phyloP scores from a whole-genome alignment of 2,888 invertebrate species.

The Choreutis nemorana region DNA sequence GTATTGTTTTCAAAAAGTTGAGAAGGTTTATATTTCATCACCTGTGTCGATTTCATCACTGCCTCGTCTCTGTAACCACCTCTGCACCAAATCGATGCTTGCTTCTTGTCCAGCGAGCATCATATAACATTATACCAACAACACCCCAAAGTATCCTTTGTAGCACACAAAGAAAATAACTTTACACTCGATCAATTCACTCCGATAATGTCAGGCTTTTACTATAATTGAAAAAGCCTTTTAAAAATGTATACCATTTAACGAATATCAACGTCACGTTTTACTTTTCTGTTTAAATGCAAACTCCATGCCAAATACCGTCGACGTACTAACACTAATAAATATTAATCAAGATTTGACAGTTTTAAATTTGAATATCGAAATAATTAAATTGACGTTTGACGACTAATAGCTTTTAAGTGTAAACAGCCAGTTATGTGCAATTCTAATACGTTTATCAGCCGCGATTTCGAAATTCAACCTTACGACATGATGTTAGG shows the following conservation, averaged over 20 bases:
- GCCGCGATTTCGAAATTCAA: slow-evolving; percentile 19
- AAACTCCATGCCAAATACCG: too few relatives aligned
- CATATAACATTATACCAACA: slow-evolving; percentile 26
- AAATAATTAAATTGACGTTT: slow-evolving; percentile 56
- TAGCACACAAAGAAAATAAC: slow-evolving; percentile 9
- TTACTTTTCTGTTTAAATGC: too few relatives aligned
- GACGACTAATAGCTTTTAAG: slow-evolving; percentile 38
- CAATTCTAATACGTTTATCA: slow-evolving; percentile 30
- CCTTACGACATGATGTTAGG: slow-evolving; percentile 26
- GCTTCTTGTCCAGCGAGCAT: slow-evolving; percentile 59
- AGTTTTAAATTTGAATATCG: slow-evolving; percentile 56
- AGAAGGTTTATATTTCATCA: slow-evolving; percentile 11
- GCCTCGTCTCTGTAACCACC: slow-evolving; percentile 45
- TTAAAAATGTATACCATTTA: too few relatives aligned
- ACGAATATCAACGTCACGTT: too few relatives aligned
- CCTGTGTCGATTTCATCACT: slow-evolving; percentile 49
- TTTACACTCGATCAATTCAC: slow-evolving; percentile 8
- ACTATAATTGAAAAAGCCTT: too few relatives aligned
- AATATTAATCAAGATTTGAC: too few relatives aligned
- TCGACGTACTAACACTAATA: too few relatives aligned
- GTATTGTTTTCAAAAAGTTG: too few relatives aligned
- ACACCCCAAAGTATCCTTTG: slow-evolving; percentile 16
- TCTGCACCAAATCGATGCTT: slow-evolving; percentile 55
- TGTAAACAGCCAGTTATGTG: slow-evolving; percentile 40
- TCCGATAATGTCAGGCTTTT: too few relatives aligned